Percentiles rank a stretch among this genome's conserved stretches.
These are phyloP conservation scores for Phrynosoma platyrhinos DNA, from an alignment of 2,113 vertebrate species.

Conservation along the genomic window DNA sequence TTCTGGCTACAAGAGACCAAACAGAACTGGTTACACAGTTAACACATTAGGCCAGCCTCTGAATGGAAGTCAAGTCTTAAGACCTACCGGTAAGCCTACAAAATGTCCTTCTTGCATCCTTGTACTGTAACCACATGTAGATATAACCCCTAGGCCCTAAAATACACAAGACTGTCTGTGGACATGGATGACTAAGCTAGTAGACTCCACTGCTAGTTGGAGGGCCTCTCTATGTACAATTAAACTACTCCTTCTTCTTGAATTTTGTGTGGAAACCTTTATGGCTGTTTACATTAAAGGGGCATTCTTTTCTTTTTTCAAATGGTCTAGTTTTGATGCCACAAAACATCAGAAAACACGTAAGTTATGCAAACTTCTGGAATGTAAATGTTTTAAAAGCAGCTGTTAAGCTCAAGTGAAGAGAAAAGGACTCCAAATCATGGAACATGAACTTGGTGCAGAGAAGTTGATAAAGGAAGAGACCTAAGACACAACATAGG, in stretches of 20 bases:
- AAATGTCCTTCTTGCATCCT: constrained; percentile 48
- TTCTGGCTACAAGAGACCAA: constrained; percentile 73
- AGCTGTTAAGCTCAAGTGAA: constrained; percentile 54
- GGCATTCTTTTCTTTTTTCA: constrained; percentile 39
- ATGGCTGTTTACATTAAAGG: constrained; percentile 37
- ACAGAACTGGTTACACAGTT: constrained; percentile 54
- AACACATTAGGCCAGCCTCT: constrained; percentile 69
- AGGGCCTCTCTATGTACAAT: constrained; percentile 59
- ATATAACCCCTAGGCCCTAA: constrained; percentile 43
- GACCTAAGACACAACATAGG: constrained; percentile 40
- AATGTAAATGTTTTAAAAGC: constrained; percentile 74
- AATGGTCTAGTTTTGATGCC: constrained; percentile 55
- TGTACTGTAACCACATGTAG: not conserved
- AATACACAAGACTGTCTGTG: constrained; percentile 21
- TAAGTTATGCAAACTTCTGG: constrained; percentile 60
- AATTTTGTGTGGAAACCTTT: constrained; percentile 62
- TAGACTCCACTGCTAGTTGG: constrained; percentile 59
- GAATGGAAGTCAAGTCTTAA: constrained; percentile 71
- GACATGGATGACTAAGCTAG: constrained; percentile 38
- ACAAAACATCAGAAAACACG: constrained; percentile 62
- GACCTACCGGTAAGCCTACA: constrained; percentile 65
- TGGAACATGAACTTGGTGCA: constrained; percentile 30
- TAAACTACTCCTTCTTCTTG: constrained; percentile 64
- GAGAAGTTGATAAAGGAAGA: constrained; percentile 45
- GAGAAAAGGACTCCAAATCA: constrained; percentile 41